These are phyloP conservation scores for Brachypalpus laphriformis DNA, from an alignment of 2,888 invertebrate species.

Conservation along the genomic window DNA sequence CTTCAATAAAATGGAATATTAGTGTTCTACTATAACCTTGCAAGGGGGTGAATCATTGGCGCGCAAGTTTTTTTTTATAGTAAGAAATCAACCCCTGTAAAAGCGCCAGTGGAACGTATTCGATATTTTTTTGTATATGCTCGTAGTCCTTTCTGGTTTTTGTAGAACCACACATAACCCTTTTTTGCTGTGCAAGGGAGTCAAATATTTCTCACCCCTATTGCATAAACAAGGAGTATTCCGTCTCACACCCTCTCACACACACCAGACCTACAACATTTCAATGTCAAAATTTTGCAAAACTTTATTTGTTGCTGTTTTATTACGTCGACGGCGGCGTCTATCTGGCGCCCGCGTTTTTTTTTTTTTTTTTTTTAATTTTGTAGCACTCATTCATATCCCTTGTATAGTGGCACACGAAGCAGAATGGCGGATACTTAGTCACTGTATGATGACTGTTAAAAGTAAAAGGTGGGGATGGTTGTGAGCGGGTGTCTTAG, in stretches of 20 bases:
- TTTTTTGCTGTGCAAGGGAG: slow-evolving; percentile 30
- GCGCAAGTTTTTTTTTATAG: slow-evolving; percentile 5
- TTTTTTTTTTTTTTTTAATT: neutral
- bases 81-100: slow-evolving; percentile 7
- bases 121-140: neutral
- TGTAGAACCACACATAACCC: slow-evolving; percentile 11
- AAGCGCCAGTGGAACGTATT: slow-evolving; percentile 15
- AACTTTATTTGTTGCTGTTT: slow-evolving; percentile 33
- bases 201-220: neutral
- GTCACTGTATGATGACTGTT: slow-evolving; percentile 33
- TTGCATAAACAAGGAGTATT: neutral
- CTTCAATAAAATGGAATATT: slow-evolving; percentile 50
- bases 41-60: slow-evolving; percentile 26
- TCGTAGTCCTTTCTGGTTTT: neutral
- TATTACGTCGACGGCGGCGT: slow-evolving; percentile 37
- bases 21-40: slow-evolving; percentile 21
- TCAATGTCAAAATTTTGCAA: slow-evolving; percentile 44
- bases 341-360: slow-evolving; percentile 22
- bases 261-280: slow-evolving; percentile 13
- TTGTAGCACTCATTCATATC: slow-evolving; percentile 7
- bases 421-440: slow-evolving; percentile 13
- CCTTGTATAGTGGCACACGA: slow-evolving; percentile 4
- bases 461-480: neutral
- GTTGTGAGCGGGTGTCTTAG: slow-evolving; percentile 24
- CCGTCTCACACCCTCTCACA: neutral